Percentiles rank a stretch among this genome's conserved stretches.
Evolutionary conservation across 2,113 vertebrate genomes (phyloP).

Genomic region (Myotis yumanensis): DNA sequence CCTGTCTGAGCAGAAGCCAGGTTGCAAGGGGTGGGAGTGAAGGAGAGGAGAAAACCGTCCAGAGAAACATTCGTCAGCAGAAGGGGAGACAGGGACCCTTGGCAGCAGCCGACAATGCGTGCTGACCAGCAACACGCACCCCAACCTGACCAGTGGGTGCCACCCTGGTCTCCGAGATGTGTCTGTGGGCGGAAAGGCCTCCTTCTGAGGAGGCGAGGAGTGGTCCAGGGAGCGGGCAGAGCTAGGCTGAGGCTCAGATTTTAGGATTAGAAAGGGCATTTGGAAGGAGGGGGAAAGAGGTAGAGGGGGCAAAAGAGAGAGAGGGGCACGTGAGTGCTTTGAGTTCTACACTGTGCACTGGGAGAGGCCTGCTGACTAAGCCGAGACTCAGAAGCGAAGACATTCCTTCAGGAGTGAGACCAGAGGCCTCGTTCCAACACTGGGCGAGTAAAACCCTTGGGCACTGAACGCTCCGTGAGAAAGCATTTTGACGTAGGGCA

Average conservation of each 20-base stretch:
- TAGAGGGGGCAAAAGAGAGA: no score
- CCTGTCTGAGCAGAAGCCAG: neutral
- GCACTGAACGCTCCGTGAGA: neutral
- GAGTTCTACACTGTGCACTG: neutral
- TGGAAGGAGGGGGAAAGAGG: neutral
- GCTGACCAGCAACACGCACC: neutral
- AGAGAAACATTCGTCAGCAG: neutral
- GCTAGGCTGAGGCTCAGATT: neutral
- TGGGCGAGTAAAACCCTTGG: neutral
- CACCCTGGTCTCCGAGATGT: neutral
- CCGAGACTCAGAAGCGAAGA: neutral
- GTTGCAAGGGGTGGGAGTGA: neutral
- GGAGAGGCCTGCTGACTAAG: neutral
- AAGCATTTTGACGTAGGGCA: neutral
- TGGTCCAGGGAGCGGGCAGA: neutral
- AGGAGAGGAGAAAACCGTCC: neutral
- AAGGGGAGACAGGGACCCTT: neutral
- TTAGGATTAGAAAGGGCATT: neutral
- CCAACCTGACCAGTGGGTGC: neutral
- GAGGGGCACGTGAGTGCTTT: accelerated
- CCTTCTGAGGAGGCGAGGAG: neutral
- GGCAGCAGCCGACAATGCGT: accelerated
- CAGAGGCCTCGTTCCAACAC: neutral
- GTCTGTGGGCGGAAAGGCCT: neutral
- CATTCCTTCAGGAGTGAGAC: neutral